Conservation (phyloP, 2,888 invertebrate species). For the Trichopoda pennipes region DNA sequence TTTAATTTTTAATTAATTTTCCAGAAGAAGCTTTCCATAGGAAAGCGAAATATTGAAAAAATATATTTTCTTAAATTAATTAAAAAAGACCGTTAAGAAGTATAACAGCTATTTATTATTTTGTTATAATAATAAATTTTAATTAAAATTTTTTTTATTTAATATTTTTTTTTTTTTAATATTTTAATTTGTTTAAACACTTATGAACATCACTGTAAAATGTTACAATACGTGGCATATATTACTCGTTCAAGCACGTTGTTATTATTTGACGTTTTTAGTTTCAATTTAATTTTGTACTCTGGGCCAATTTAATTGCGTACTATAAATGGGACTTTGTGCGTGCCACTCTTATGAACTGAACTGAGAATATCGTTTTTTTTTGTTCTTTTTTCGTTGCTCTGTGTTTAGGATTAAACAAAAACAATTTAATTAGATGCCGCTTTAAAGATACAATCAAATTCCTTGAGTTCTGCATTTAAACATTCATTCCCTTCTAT, state of each 20-base stretch:
- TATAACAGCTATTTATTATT: no score
- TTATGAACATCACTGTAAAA: neutral
- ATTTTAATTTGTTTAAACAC: neutral
- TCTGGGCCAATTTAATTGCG: conserved; percentile 61
- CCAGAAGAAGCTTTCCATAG: no score
- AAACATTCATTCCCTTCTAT: conserved; percentile 60
- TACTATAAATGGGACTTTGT: neutral
- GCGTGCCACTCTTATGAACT: conserved; percentile 1
- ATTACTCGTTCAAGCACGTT: neutral
- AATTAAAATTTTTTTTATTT: no score
- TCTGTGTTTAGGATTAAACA: conserved; percentile 25
- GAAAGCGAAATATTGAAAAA: no score
- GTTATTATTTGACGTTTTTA: conserved; percentile 19
- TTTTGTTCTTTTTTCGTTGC: neutral
- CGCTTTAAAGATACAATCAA: conserved; percentile 64
- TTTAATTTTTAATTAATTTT: no score
- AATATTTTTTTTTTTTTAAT: no score
- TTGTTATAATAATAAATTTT: no score
- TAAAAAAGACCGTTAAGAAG: no score
- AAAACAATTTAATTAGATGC: conserved; percentile 68
- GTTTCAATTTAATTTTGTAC: conserved; percentile 25
- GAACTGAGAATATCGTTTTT: neutral
- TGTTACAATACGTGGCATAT: neutral
- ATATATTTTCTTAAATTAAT: no score
- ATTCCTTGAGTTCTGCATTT: conserved; percentile 53